Evolutionary conservation across 2,888 invertebrate species (phyloP), one percentile per base, ranked within the genome.

Genomic region (Dione juno): DNA sequence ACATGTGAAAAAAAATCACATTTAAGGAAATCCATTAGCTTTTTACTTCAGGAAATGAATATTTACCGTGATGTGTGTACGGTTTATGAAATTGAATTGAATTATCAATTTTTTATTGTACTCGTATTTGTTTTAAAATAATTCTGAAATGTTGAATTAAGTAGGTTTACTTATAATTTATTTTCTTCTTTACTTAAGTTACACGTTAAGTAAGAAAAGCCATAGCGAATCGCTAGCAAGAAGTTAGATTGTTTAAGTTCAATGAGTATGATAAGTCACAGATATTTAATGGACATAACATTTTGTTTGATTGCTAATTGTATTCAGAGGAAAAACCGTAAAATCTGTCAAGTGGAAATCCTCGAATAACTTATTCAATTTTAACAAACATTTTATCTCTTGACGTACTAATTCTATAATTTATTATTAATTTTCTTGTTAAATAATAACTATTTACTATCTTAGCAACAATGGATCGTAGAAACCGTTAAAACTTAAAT

Each of bases 21-120:
- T 45, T 61, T 61, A 61, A 61, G 61, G 61, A 61, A 61, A 61
- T 61, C 61, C 61, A 45, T 61, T 61, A 61, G n/a, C 45, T 61
- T 61, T 61, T 61, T 61, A 16, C 45, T 16, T 45, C 10, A 61
- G 45, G 45, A 45, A 61, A 61, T 16, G 35, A 35, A n/a, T 45
- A 11, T 43, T 61, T 45, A 16, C 11, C 16, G 5, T 45, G 37
- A 35, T 35, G 14, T 37, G 61, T 61, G 28, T 57, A 57, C 16
- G 35, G 35, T 28, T 45, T 45, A 35, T 45, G 16, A 35, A 45
- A 28, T 11, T 61, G 16, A 61, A 61, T 61, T 45, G 45, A 61
- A 61, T 45, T 35, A 61, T 45, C n/a, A 45, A 35, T 45, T n/a
- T 59, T 28, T 43, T 16, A 45, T 61, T 3, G 28, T 28, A 28